These are phyloP conservation scores for Lasioglossum zephyrum DNA, from an alignment of 2,888 invertebrate species.

Conservation along the genomic window DNA sequence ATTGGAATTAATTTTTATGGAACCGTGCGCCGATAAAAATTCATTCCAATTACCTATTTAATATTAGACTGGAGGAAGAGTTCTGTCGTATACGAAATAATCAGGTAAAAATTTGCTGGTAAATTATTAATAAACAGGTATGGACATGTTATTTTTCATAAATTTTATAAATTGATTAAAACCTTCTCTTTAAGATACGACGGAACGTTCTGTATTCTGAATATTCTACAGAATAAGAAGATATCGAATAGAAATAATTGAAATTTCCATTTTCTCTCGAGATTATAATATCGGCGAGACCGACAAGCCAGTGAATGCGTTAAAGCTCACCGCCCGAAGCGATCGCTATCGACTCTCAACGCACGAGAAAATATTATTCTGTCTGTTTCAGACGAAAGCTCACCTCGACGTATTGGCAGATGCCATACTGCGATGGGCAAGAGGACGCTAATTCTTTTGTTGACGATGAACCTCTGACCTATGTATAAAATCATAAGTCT, in stretches of 20 bases:
- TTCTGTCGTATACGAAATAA: no score
- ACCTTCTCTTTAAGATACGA: no score
- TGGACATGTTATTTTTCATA: no score
- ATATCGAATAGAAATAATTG: neutral
- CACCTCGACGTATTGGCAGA: constrained; percentile 97
- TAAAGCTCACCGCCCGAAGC: neutral
- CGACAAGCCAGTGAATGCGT: neutral
- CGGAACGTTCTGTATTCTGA: no score
- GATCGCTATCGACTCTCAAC: neutral
- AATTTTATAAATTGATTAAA: no score
- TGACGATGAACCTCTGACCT: constrained; percentile 67
- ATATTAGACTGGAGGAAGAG: neutral
- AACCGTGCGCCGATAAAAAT: no score
- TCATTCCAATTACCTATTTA: neutral
- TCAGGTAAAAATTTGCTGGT: no score
- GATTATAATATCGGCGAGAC: no score
- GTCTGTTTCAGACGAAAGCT: constrained; percentile 93
- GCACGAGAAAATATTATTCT: constrained; percentile 35
- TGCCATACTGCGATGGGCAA: constrained; percentile 96
- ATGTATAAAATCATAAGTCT: constrained; percentile 71
- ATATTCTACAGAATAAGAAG: neutral
- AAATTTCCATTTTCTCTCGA: no score
- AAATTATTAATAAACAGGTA: no score
- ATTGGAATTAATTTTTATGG: no score
- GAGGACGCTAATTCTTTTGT: constrained; percentile 90